phyloP scores from a whole-genome alignment of 2,888 invertebrate species.

The Tortrix viridana region DNA sequence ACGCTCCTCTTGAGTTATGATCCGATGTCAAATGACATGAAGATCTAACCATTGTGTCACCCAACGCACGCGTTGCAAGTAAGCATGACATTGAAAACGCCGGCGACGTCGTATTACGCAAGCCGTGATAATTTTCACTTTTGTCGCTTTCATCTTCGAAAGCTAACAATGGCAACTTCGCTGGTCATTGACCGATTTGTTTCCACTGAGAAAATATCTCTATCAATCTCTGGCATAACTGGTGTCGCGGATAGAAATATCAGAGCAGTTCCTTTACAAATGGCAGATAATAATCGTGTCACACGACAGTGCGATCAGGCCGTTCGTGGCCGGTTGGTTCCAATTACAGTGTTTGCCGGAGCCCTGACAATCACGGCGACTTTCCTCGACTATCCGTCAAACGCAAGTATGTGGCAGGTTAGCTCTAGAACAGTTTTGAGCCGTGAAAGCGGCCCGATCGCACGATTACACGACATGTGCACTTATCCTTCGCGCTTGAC shows the following conservation, averaged over 20 bases:
- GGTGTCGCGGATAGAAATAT: constrained; percentile 45
- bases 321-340: constrained; percentile 48
- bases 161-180: constrained; percentile 32
- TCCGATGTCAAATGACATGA: constrained; percentile 23
- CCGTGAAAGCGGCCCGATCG: constrained; percentile 67
- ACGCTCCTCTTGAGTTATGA: constrained; percentile 17
- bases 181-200: constrained; percentile 36
- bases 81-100: constrained; percentile 36
- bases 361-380: constrained; percentile 55
- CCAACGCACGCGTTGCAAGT: constrained; percentile 31
- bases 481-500: constrained; percentile 55
- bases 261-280: constrained; percentile 41
- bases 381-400: constrained; percentile 54
- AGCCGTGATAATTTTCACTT: constrained; percentile 38
- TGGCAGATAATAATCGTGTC: constrained; percentile 38
- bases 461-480: constrained; percentile 62
- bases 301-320: constrained; percentile 34
- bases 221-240: constrained; percentile 26
- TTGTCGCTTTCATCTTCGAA: constrained; percentile 39
- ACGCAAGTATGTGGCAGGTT: constrained; percentile 27
- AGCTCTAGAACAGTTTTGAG: constrained; percentile 33
- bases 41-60: constrained; percentile 27
- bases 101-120: constrained; percentile 31
- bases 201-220: constrained; percentile 28
- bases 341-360: constrained; percentile 54